Evolutionary conservation across 2,113 vertebrate genomes (phyloP).

Genomic region (Labeo rohita): DNA sequence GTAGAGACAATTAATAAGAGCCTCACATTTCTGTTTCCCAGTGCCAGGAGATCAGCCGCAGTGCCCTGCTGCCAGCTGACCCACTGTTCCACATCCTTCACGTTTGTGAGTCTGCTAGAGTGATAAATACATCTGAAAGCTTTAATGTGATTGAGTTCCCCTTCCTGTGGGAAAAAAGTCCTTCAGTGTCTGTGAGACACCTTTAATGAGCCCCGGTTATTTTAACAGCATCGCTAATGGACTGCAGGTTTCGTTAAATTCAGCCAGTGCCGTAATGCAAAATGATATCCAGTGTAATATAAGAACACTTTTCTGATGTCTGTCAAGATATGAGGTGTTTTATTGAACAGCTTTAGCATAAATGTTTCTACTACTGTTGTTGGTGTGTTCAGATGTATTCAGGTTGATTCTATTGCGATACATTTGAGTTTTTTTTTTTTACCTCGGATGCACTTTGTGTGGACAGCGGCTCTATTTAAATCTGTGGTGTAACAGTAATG

Average conservation of each 20-base stretch:
- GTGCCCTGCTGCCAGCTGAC: background rate
- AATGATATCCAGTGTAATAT: background rate
- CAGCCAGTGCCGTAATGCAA: too few relatives aligned
- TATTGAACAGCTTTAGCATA: background rate
- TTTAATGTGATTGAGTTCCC: slow-evolving; percentile 47
- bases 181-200: slow-evolving; percentile 18
- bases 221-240: slow-evolving; percentile 48
- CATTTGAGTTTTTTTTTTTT: background rate
- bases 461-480: background rate
- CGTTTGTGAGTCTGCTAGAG: background rate
- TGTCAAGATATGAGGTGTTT: background rate
- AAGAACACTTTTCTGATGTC: background rate
- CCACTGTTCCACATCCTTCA: background rate
- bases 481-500: background rate
- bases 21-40: slow-evolving; percentile 3
- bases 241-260: slow-evolving; percentile 13
- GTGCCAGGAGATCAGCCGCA: slow-evolving; percentile 12
- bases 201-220: slow-evolving; percentile 46
- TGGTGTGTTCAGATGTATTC: background rate
- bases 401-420: background rate
- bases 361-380: background rate
- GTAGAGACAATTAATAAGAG: slow-evolving; percentile 13
- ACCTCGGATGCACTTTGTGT: background rate
- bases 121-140: slow-evolving; percentile 34
- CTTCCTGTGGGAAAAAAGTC: slow-evolving; percentile 19